Base-by-base conservation (phyloP, 2,113 vertebrate genomes). In the Scomber colias region DNA sequence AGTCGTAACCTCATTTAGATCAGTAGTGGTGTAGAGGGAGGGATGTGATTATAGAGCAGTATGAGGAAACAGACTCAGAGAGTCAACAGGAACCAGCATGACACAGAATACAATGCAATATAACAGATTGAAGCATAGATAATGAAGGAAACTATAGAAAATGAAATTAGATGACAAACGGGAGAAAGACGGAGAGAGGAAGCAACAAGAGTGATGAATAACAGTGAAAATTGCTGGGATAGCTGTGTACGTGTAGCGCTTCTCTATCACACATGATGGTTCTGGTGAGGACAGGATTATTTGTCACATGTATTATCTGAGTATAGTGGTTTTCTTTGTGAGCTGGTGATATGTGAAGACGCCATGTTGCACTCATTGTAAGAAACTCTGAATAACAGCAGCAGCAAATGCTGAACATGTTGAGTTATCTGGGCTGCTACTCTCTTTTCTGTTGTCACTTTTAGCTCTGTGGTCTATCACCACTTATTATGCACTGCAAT, bases 1-100 rank as follows among this genome's bases (percentile, higher is more conserved):
- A 55, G 69, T 57, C 30, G 49, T 75, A 83, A 65, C 66, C 48
- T 76, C 71, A 87, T 92, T 84, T 71, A 71, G 49, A 82, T 65
- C 66, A 68, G 55, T 46, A 14, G 55, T 24, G 66, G 49, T 66
- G 74, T 50, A 49, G 63, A 27, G 61, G 60, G 63, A 55, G 7
- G 17, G 27, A 75, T 78, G 80, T 77, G 51, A 85, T 78, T 72
- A 63, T 80, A 50, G 40, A 87, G 17, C 66, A 8, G 49, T 55
- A 19, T n/a, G 27, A 77, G 51, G 55, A 81, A 54, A 66, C 51
- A 31, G 70, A 63, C 71, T 71, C 57, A 66, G 30, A 80, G 71
- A 85, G 70, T 74, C 68, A 74, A 64, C 27, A n/a, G 17, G 75
- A 73, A n/a, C 60, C 11, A 61, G 68, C 44, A 40, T 75, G 71